Evolutionary conservation across 2,113 vertebrate genomes (phyloP).

Genomic region (Dipodomys spectabilis): DNA sequence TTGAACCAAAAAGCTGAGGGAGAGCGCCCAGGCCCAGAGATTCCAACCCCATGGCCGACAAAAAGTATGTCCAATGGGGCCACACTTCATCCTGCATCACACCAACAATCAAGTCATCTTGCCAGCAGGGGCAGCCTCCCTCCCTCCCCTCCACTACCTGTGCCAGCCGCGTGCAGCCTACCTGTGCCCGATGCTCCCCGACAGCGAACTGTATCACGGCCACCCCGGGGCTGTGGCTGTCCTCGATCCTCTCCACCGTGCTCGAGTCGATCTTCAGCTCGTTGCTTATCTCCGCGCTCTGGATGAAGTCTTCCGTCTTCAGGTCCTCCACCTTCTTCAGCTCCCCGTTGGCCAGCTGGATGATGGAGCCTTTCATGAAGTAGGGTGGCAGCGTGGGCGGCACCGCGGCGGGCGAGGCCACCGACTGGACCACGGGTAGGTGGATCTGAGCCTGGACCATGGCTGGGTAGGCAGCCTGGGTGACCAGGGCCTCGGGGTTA

Average conservation of each 20-base stretch:
- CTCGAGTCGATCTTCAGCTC: conserved; percentile 99
- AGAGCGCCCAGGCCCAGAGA: no score
- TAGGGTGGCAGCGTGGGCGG: conserved; percentile 94
- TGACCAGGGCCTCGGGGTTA: conserved; percentile 87
- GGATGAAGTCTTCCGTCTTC: conserved; percentile 99
- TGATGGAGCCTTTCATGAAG: conserved; percentile 98
- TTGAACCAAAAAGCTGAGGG: no score
- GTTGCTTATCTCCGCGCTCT: conserved; percentile 97
- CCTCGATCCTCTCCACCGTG: conserved; percentile 97
- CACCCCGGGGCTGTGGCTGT: conserved; percentile 92
- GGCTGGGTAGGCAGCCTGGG: conserved; percentile 90
- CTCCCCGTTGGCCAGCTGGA: conserved; percentile 97
- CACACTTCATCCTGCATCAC: not conserved
- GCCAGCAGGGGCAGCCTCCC: no score
- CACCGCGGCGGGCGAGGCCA: conserved; percentile 84
- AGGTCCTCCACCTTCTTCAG: conserved; percentile 98
- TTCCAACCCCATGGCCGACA: no score
- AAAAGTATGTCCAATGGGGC: no score
- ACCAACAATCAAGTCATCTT: not conserved
- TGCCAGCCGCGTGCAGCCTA: conserved; percentile 71
- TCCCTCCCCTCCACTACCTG: not conserved
- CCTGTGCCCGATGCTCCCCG: conserved; percentile 97
- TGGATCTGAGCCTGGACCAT: conserved; percentile 97
- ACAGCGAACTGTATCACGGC: conserved; percentile 97
- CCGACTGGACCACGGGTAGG: conserved; percentile 91